Conservation (phyloP, 1,140 invertebrate genomes). For the Dolichoris vasculosae region DNA sequence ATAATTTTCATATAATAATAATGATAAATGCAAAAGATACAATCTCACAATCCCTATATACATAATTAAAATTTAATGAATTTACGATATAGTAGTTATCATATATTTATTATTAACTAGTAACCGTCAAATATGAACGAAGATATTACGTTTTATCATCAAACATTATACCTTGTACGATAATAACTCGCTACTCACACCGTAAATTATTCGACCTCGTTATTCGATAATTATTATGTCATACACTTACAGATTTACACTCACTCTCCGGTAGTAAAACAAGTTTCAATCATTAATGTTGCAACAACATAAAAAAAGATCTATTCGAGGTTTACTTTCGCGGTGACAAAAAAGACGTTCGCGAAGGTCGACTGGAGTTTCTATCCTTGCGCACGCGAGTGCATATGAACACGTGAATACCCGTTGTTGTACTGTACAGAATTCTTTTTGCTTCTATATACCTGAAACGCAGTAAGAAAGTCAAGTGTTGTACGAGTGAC, state of each 20-base stretch:
- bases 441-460: slow-evolving; percentile 24
- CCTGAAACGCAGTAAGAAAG: background rate
- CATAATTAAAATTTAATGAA: background rate
- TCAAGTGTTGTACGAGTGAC: background rate
- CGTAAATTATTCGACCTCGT: slow-evolving; percentile 37
- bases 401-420: slow-evolving; percentile 29
- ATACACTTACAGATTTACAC: slow-evolving; percentile 8
- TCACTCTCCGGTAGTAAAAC: slow-evolving; percentile 27
- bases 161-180: background rate
- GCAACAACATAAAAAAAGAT: slow-evolving; percentile 30
- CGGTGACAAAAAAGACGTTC: slow-evolving; percentile 9
- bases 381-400: slow-evolving; percentile 32
- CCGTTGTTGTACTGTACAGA: slow-evolving; percentile 11
- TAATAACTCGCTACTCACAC: slow-evolving; percentile 6
- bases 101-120: background rate
- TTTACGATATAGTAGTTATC: background rate
- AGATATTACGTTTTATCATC: slow-evolving; percentile 18
- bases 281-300: slow-evolving; percentile 27
- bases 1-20: background rate
- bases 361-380: slow-evolving; percentile 44
- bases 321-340: slow-evolving; percentile 2
- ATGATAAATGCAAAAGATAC: background rate
- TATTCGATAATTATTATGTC: slow-evolving; percentile 49
- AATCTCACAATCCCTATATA: background rate
- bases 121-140: background rate